phyloP scores from a whole-genome alignment of 2,797 vertebrate genomes.

The Varecia variegata region DNA sequence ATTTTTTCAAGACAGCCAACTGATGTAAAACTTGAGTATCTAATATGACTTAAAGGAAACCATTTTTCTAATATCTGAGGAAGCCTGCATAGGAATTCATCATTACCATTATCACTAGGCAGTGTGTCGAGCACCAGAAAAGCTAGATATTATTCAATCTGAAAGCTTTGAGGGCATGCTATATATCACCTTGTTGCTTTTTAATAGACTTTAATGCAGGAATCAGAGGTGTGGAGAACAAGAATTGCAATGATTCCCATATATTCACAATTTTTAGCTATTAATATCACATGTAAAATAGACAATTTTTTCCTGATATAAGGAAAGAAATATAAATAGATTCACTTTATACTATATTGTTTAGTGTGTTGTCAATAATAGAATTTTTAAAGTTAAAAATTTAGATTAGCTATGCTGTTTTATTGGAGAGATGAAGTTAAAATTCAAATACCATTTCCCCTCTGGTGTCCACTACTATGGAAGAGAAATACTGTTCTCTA shows the following conservation, averaged over 20 bases:
- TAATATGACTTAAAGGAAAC: slow-evolving; percentile 77
- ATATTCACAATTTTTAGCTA: slow-evolving; percentile 61
- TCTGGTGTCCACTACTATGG: not conserved
- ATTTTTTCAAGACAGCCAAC: slow-evolving; percentile 66
- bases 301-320: not conserved
- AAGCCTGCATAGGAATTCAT: slow-evolving; percentile 81
- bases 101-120: slow-evolving; percentile 82
- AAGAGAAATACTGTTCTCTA: not conserved
- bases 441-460: not conserved
- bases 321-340: not conserved
- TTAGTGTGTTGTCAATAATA: not conserved
- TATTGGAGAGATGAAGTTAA: not conserved
- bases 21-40: slow-evolving; percentile 55
- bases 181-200: slow-evolving; percentile 80
- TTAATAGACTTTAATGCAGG: slow-evolving; percentile 80
- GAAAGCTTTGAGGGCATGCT: slow-evolving; percentile 75
- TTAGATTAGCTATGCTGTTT: not conserved
- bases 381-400: not conserved
- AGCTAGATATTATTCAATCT: slow-evolving; percentile 83
- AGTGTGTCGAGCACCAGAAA: slow-evolving; percentile 76
- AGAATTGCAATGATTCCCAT: slow-evolving; percentile 56
- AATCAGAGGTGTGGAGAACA: not conserved
- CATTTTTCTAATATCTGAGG: slow-evolving; percentile 59
- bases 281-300: slow-evolving; percentile 40
- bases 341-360: not conserved